Base-by-base conservation (phyloP, 1,140 invertebrate species). In the Wasmannia auropunctata region DNA sequence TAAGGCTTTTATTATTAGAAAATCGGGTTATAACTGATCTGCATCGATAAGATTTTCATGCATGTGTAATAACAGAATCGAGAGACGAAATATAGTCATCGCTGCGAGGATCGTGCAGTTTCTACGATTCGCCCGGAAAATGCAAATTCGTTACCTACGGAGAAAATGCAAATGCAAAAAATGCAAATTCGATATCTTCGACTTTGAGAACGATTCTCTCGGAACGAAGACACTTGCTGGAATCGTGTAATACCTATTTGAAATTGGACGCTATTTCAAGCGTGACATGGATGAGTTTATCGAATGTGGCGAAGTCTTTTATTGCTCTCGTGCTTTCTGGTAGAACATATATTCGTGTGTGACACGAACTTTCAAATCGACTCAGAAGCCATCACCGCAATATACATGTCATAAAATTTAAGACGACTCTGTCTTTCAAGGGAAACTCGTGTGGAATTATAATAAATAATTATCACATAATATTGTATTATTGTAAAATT, bases 231-330 rank as follows among this genome's bases (percentile, higher is more conserved):
- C 34, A n/a, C 37, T 67, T 19, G 40, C 75, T 67, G 14, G 19
- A 19, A 49, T 49, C 51, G n/a, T 31, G 56, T 51, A 65, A 67
- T 80, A 86, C 54, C 58, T 81, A 89, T 89, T 69, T 81, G 69
- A 86, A 88, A 88, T 88, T 69, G 60, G 54, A 88, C 63, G 87
- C 75, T 86, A 88, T 81, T 86, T 83, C 83, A 25, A 77, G 46
- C 37, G 60, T 80, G 37, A 40, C 75, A 62, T 25, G 40, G 67
- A 81, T 54, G 77, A 90, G 87, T 87, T 90, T 84, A 87, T 84
- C 85, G 72, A 79, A 69, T 56, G 77, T 54, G 63, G 49, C 25
- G 3, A 40, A 70, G 25, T 28, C 49, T 70, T 54, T 69, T 31
- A 69, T 79, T 79, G 31, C 60, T 67, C 34, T 70, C 43, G 31